Conservation (phyloP, 2,797 vertebrate species). For the Aulostomus chinensis region DNA sequence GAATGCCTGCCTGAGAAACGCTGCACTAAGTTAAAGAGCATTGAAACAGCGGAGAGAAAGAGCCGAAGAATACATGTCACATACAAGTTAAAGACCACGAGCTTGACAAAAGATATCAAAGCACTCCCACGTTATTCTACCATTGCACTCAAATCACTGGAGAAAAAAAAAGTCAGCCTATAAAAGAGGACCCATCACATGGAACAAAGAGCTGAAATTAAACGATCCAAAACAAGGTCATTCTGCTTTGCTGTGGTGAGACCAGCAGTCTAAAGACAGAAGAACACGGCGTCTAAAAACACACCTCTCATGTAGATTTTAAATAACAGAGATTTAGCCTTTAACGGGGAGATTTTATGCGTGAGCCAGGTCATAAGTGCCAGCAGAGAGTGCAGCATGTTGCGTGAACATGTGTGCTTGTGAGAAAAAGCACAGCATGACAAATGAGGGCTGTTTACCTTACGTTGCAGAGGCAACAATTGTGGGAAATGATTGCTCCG, state of each 20-base stretch:
- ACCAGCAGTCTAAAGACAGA: not conserved
- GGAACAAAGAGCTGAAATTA: slow-evolving; percentile 7
- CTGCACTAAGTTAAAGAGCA: no score
- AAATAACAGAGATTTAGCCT: slow-evolving; percentile 18
- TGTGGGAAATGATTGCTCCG: slow-evolving; percentile 30
- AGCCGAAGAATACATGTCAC: no score
- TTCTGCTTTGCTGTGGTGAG: no score
- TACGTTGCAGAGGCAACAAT: slow-evolving; percentile 15
- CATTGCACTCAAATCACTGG: not conserved
- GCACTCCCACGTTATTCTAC: no score
- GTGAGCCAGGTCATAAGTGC: not conserved
- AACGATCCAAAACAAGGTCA: no score
- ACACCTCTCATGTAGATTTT: slow-evolving; percentile 1
- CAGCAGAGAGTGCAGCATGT: no score
- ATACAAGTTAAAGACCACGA: no score
- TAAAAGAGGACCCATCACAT: not conserved
- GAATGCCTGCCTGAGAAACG: no score
- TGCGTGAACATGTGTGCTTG: not conserved
- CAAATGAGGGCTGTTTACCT: slow-evolving; percentile 13
- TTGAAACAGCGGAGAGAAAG: no score
- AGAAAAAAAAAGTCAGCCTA: not conserved
- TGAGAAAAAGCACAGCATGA: not conserved
- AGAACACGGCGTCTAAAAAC: not conserved
- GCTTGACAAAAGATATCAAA: no score
- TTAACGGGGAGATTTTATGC: slow-evolving; percentile 1